phyloP scores from a whole-genome alignment of 1,140 invertebrate species.

The Trichomalopsis sarcophagae region DNA sequence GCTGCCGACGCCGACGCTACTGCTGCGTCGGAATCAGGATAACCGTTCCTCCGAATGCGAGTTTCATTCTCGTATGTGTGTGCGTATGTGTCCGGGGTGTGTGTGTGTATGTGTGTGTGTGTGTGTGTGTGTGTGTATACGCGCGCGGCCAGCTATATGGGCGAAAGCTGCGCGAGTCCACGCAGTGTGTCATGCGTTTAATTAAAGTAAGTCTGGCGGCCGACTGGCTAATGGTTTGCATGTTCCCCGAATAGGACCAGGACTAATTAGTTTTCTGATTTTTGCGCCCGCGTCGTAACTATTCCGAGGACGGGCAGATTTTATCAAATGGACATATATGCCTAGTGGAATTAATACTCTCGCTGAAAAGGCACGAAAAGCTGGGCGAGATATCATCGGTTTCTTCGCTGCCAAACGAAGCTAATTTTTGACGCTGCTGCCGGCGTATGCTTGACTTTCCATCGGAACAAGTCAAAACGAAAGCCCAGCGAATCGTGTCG shows the following conservation, averaged over 20 bases:
- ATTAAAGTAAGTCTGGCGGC: background rate
- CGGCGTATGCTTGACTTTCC: too few species aligned
- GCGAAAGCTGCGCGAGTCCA: background rate
- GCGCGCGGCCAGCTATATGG: background rate
- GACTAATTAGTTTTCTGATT: background rate
- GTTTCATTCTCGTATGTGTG: slow-evolving; percentile 13
- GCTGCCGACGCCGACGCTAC: background rate
- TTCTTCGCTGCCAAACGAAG: too few species aligned
- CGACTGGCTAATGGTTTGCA: background rate
- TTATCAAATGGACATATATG: too few species aligned
- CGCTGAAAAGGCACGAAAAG: background rate
- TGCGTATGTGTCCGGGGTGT: too few species aligned
- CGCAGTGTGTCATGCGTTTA: background rate
- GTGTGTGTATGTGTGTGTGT: too few species aligned
- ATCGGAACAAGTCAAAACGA: too few species aligned
- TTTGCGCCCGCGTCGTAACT: background rate
- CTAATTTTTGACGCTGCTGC: too few species aligned
- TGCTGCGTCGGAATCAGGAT: slow-evolving; percentile 36
- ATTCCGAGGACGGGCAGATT: background rate
- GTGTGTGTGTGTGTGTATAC: too few species aligned
- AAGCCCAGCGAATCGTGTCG: too few species aligned
- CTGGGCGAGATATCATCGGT: too few species aligned
- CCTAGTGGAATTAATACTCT: background rate
- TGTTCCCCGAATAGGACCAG: background rate
- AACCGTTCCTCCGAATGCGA: slow-evolving; percentile 36